Base-by-base conservation (phyloP, 2,888 invertebrate species). In the Acrobasis repandana region DNA sequence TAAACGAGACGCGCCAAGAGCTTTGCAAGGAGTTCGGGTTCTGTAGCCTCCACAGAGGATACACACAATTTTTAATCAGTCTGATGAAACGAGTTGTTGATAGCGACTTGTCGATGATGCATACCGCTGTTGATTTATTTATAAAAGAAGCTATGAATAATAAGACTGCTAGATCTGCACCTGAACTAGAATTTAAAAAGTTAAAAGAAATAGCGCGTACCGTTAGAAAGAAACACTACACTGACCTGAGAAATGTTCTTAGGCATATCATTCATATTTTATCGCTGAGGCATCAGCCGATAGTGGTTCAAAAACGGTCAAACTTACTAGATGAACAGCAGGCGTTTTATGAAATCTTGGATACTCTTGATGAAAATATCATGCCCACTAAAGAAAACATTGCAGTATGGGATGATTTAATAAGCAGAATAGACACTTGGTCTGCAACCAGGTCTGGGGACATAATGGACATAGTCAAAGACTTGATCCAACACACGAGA, bases 341-440 rank as follows among this genome's bases (percentile, higher is more conserved):
- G 16, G 54, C 54, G 8, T 54, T 54, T 38, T 54, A 43, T 38
- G 54, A 54, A 43, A 54, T 54, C 16, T 14, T 43, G 6, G 54
- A 54, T 11, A 36, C 6, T 14, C 1, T 54, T 11, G 54, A 54
- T n/a, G 54, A 54, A 38, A 54, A 54, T 38, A 54, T 54, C 43
- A 16, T 11, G n/a, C 54, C 54, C 2, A 54, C 54, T 20, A 10
- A 38, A 14, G 18, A 18, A 4, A 54, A 54, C 16, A 20, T 6
- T 10, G 36, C 4, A n/a, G 10, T 16, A 14, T 54, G 54, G 54
- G 10, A n/a, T 1, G 38, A 20, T n/a, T 5, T 54, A 38, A 16
- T 14, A 38, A 38, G 20, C 5, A 54, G 54, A 18, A n/a, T 54
- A 14, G 11, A 6, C 18, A 16, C 11, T 18, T 54, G 54, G 54